Percentiles rank a stretch among this genome's conserved stretches.
Evolutionary conservation across 1,140 invertebrate species (phyloP).

Genomic region (Drosophila ambigua): DNA sequence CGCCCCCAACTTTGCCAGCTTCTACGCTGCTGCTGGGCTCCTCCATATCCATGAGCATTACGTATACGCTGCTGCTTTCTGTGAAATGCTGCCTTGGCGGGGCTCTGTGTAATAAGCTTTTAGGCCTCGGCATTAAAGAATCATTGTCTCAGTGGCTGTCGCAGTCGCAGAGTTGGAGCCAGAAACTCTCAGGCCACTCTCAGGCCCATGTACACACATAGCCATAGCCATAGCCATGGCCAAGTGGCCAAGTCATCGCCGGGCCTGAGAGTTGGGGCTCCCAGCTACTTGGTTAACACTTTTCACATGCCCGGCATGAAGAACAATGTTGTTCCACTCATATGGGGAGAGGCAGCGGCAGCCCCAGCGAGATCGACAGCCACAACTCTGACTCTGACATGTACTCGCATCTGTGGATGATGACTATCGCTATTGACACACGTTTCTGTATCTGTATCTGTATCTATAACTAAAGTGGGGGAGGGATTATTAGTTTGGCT

Average conservation of each 20-base stretch:
- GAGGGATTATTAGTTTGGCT: not conserved
- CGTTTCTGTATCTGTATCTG: constrained; percentile 1
- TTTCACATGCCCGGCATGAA: constrained; percentile 58
- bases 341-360: constrained; percentile 18
- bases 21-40: not conserved
- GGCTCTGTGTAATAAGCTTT: constrained; percentile 35
- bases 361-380: constrained; percentile 6
- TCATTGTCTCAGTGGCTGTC: constrained; percentile 52
- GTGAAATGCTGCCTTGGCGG: constrained; percentile 27
- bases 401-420: not conserved
- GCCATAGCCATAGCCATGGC: constrained; percentile 42
- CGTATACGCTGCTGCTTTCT: constrained; percentile 29
- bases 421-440: constrained; percentile 14
- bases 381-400: constrained; percentile 29
- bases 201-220: constrained; percentile 22
- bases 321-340: constrained; percentile 70
- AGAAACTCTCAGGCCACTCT: constrained; percentile 47
- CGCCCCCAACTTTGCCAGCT: constrained; percentile 29
- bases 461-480: not conserved
- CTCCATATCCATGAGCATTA: constrained; percentile 26
- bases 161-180: not conserved
- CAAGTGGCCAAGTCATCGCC: constrained; percentile 30
- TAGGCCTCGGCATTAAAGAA: constrained; percentile 66
- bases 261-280: constrained; percentile 2
- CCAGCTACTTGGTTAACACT: constrained; percentile 60